A percentile compares a stretch with the other conserved stretches of the same genome.
Conservation (phyloP, 1,140 invertebrate species). For the Platyscapa corneri region DNA sequence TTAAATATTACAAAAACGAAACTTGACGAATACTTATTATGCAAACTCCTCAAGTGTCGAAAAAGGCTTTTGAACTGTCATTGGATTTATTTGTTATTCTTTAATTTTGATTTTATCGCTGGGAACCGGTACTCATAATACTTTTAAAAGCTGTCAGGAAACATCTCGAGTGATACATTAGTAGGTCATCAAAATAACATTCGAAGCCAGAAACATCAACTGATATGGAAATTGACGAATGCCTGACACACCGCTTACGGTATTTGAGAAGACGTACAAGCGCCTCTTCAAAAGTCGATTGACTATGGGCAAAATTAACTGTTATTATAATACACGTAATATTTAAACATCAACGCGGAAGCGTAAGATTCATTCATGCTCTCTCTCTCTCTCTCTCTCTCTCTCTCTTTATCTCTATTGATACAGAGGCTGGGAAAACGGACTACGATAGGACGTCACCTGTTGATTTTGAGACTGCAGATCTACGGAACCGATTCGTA, state of each 20-base stretch:
- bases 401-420: neutral
- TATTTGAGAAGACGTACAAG: neutral
- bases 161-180: neutral
- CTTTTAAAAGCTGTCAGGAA: neutral
- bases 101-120: neutral
- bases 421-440: neutral
- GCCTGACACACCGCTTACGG: neutral
- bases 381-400: neutral
- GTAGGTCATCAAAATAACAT: neutral
- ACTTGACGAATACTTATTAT: too few relatives aligned
- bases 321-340: constrained; percentile 22
- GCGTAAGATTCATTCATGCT: neutral
- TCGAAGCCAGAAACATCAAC: neutral
- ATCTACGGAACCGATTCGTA: neutral
- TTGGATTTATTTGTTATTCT: neutral
- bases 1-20: too few relatives aligned
- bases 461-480: constrained; percentile 12
- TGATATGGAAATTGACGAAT: neutral
- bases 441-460: neutral
- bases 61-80: neutral
- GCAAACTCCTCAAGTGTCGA: too few relatives aligned
- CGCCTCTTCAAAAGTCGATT: neutral
- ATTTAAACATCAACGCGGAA: constrained; percentile 11
- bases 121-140: neutral
- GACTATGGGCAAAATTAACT: neutral